Evolutionary conservation across 2,113 vertebrate species (phyloP), one percentile per base, ranked within the genome.

Genomic region (Pseudorasbora parva): DNA sequence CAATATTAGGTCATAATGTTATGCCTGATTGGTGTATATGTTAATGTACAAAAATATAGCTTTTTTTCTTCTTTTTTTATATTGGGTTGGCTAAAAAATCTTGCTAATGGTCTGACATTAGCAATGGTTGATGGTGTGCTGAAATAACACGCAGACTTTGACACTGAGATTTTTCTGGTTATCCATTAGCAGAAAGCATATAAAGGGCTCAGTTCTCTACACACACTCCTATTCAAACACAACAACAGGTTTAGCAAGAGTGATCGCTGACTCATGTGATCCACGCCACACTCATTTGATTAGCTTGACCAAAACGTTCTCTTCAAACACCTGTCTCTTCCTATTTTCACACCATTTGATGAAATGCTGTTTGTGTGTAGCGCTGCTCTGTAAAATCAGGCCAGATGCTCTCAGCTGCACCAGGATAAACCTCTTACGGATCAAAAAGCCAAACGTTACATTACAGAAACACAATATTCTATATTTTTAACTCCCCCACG

Each of bases 111-210:
- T 45, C 41, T 15, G 37, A 41, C 33, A 69, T 2, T n/a, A n/a
- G n/a, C n/a, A 9, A 15, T 68, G 37, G 23, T 1, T 77, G 14
- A 27, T 64, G 77, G 8, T 47, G 12, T 66, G n/a, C 59, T 30
- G 8, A 78, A 62, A 64, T 15, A 49, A 45, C 56, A 43, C 14
- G 43, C 33, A n/a, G 49, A 78, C 75, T 78, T 78, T 78, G 64
- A 68, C 73, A 59, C 33, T 37, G 75, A 78, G 19, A 60, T 84
- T 84, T 84, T 64, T 79, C 75, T 78, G 25, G 68, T 84, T 78
- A 79, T 57, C 25, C 68, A 84, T 78, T 78, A 71, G 54, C 43
- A 78, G 75, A 72, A 69, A 37, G 45, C 15, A 27, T 56, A 27
- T 76, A 77, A 59, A 68, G 33, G 12, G 43, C 49, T 14, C 25